phyloP scores from a whole-genome alignment of 2,888 invertebrate genomes.

The Orchestes rusci region DNA sequence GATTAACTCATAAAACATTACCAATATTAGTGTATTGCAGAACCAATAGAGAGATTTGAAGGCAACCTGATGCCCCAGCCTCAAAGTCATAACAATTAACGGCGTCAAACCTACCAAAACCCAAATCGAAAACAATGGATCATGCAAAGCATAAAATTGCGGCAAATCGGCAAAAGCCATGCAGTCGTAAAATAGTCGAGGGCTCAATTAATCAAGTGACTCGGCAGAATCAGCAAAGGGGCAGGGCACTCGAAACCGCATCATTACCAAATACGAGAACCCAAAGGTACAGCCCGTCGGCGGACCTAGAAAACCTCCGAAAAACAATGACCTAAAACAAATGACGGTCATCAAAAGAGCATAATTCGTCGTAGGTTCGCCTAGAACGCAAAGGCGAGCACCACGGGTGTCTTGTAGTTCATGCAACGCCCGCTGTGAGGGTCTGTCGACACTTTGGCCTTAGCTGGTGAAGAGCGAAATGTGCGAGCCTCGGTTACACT shows the following conservation, averaged over 20 bases:
- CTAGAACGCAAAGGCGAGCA: conserved; percentile 27
- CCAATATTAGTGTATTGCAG: too few relatives aligned
- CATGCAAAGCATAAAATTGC: too few relatives aligned
- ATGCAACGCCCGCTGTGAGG: conserved; percentile 31
- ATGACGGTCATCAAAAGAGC: conserved; percentile 32
- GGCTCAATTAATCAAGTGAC: conserved; percentile 17
- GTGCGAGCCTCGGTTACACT: conserved; percentile 18
- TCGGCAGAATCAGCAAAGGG: conserved; percentile 16
- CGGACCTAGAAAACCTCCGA: conserved; percentile 8
- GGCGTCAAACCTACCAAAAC: too few relatives aligned
- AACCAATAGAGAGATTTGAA: too few relatives aligned
- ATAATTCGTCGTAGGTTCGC: conserved; percentile 30
- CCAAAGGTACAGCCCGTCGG: too few relatives aligned
- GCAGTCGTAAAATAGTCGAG: conserved; percentile 14
- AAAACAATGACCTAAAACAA: conserved; percentile 27
- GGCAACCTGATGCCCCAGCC: too few relatives aligned
- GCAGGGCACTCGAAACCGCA: conserved; percentile 17
- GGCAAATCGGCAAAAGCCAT: too few relatives aligned
- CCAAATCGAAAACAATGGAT: too few relatives aligned
- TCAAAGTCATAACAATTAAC: too few relatives aligned
- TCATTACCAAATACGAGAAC: conserved; percentile 13
- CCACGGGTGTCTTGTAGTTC: conserved; percentile 35
- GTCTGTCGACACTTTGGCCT: conserved; percentile 33
- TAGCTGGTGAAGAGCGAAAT: conserved; percentile 16
- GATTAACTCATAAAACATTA: too few relatives aligned